phyloP scores from a whole-genome alignment of 2,113 vertebrate species.

The Poecilia latipinna region DNA sequence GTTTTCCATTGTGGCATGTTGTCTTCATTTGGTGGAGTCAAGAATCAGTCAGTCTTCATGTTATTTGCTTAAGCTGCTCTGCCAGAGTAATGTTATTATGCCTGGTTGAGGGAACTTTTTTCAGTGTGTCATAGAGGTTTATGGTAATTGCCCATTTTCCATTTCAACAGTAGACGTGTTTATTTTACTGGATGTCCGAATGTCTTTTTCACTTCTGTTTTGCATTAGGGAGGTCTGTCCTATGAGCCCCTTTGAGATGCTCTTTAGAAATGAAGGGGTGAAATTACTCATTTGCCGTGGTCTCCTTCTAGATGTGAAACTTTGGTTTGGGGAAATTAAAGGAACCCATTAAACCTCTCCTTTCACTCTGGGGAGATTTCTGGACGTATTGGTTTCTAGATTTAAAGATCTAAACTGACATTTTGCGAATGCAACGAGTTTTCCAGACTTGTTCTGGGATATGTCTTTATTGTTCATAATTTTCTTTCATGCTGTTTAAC shows the following conservation, averaged over 20 bases:
- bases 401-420: slow-evolving; percentile 4
- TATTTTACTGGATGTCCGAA: slow-evolving; percentile 51
- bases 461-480: slow-evolving; percentile 3
- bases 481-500: not conserved
- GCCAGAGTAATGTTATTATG: slow-evolving; percentile 56
- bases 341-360: not conserved
- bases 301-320: slow-evolving; percentile 20
- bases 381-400: not conserved
- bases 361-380: slow-evolving; percentile 2
- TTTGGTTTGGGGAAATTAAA: slow-evolving; percentile 9
- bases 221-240: slow-evolving; percentile 47
- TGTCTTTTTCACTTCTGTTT: slow-evolving; percentile 52
- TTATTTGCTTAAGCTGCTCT: slow-evolving; percentile 58
- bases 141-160: slow-evolving; percentile 65
- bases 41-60: slow-evolving; percentile 54
- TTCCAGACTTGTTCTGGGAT: not conserved
- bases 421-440: not conserved
- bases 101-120: slow-evolving; percentile 58
- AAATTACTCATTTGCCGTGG: slow-evolving; percentile 16
- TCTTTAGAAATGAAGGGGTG: slow-evolving; percentile 22
- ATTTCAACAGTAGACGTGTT: slow-evolving; percentile 62
- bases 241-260: slow-evolving; percentile 16
- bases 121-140: slow-evolving; percentile 53
- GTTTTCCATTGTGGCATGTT: slow-evolving; percentile 70
- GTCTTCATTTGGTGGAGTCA: slow-evolving; percentile 62